These are phyloP conservation scores for Psilopogon haemacephalus DNA, from an alignment of 2,113 vertebrate species.

Conservation along the genomic window DNA sequence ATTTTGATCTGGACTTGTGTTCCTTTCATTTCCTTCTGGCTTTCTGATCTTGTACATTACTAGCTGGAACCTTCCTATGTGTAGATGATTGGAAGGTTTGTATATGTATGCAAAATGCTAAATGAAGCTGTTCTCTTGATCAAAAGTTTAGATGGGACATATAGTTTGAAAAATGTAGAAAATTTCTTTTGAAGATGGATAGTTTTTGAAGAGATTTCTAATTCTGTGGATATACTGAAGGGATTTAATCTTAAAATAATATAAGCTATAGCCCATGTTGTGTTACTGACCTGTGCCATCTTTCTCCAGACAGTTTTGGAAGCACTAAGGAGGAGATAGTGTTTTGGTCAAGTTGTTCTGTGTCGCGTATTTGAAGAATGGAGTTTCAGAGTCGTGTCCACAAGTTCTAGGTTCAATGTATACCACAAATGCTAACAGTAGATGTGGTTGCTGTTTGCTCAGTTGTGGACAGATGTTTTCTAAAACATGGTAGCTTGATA, in stretches of 20 bases:
- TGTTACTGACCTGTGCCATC: not conserved
- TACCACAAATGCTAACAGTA: not conserved
- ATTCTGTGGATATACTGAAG: not conserved
- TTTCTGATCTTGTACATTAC: not conserved
- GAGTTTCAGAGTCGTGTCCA: not conserved
- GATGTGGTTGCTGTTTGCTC: not conserved
- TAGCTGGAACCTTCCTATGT: not conserved
- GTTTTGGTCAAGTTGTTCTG: not conserved
- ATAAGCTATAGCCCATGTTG: not conserved
- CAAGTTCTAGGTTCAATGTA: not conserved
- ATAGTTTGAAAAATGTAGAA: not conserved
- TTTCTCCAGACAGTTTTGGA: not conserved
- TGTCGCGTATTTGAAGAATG: not conserved
- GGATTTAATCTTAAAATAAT: not conserved
- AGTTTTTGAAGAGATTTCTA: not conserved
- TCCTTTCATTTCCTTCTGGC: not conserved
- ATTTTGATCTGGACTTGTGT: not conserved
- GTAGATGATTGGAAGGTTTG: not conserved
- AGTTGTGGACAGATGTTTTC: not conserved
- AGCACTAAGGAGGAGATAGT: not conserved
- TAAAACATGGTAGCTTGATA: not conserved
- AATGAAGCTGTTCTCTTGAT: not conserved
- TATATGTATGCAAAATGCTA: not conserved
- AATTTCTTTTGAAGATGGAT: not conserved
- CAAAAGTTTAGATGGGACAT: not conserved